phyloP scores from a whole-genome alignment of 2,113 vertebrate genomes.

The Hoplias malabaricus region DNA sequence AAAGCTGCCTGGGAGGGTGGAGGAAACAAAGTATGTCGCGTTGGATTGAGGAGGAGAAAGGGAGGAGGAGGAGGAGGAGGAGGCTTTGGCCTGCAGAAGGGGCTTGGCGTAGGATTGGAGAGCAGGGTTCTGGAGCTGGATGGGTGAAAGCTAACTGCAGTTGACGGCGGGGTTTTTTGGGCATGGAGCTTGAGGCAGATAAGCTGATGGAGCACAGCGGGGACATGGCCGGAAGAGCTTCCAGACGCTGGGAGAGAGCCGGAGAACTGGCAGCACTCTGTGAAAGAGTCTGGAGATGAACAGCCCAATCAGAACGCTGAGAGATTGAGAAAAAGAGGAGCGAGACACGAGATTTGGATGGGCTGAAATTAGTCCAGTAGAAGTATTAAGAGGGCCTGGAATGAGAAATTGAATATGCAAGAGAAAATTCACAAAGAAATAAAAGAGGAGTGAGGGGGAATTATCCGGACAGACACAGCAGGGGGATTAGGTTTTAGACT shows the following conservation, averaged over 20 bases:
- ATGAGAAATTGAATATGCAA: slow-evolving; percentile 2
- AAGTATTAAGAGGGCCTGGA: neutral
- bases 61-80: neutral
- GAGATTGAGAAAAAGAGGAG: neutral
- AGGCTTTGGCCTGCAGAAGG: neutral
- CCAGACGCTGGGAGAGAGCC: slow-evolving; percentile 21
- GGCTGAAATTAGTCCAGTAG: neutral
- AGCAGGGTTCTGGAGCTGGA: neutral
- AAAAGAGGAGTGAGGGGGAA: neutral
- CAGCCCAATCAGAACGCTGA: neutral
- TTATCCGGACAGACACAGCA: neutral
- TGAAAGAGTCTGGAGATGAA: neutral
- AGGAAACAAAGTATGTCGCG: neutral
- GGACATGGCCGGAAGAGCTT: slow-evolving; percentile 3
- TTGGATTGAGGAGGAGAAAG: neutral
- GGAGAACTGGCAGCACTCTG: slow-evolving; percentile 2
- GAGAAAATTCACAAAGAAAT: neutral
- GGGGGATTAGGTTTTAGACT: slow-evolving; percentile 10
- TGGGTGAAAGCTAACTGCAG: slow-evolving; percentile 12
- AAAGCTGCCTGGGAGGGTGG: slow-evolving; percentile 20
- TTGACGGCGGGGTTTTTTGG: slow-evolving; percentile 1
- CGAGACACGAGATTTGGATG: neutral
- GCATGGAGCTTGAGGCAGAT: slow-evolving; percentile 23
- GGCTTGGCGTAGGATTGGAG: neutral
- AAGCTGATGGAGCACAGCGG: slow-evolving; percentile 40